Evolutionary conservation across 1,140 invertebrate genomes (phyloP), one percentile per base, ranked within the genome.

Genomic region (Drosophila simulans): DNA sequence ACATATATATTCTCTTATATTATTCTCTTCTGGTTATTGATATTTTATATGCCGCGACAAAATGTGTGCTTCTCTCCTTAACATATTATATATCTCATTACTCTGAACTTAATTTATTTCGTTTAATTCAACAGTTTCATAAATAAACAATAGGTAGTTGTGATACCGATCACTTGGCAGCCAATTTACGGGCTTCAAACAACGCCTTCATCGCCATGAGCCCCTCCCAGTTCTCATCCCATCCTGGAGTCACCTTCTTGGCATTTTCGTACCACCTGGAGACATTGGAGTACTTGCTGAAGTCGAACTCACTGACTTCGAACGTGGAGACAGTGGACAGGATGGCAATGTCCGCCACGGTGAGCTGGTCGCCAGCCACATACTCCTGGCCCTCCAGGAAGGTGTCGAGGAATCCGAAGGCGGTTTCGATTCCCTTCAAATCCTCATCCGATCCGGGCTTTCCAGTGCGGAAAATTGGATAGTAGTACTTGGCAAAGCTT

Each of bases 261-360:
- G 40, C 95, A 93, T 66, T 93, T 13, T 94, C 94, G 69, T 95
- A 93, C 96, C 96, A 97, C 59, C 93, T 94, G 31, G 65, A 80
- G 27, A 97, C 93, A 69, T 97, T 96, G 3, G 94, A 90, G 86
- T 95, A 96, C 64, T 94, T 94, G 15, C 93, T 92, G 25, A 96
- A 84, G 74, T 96, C 94, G 42, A 95, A 94, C 11, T 94, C 94
- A 1, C 94, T 91, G 0, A 93, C 94, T 89, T 97, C 94, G 55
- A 75, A 93, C 55, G 94, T 95, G 7, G 95, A 94, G 11, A 96
- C 92, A 1, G 93, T 93, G 10, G 94, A 92, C 8, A 94, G 83
- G 8, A 96, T 77, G 15, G 93, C 77, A n/a, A 96, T 92, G 79
- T 96, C 96, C 5, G 96, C 97, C n/a, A 97, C 82, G 2, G 96